Base-by-base conservation (phyloP, 2,797 vertebrate species). In the Chaenodraco wilsoni region DNA sequence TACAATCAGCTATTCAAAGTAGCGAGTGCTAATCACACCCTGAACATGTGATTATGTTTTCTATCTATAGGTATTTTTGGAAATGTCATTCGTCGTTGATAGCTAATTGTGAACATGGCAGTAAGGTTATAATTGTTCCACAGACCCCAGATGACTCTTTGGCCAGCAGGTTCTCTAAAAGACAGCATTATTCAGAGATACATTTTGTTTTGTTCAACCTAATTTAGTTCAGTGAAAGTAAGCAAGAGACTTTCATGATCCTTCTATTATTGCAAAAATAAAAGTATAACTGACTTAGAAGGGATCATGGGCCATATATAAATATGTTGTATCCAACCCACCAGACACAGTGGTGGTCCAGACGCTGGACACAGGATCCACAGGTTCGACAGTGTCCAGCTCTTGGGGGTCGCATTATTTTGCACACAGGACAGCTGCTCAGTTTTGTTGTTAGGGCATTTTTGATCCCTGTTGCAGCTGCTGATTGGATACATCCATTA, bases 401-500 rank as follows among this genome's bases (percentile, higher is more conserved):
- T 23, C 92, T 76, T 0, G 96, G 95, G 2, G 96, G 96, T 10
- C 94, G 94, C 59, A 91, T 82, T 84, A 96, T 88, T 82, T 93
- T 95, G 78, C 97, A 98, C 67, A 92, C 87, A 10, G 91, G 75
- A 77, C 96, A 96, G 75, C 78, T 88, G 84, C 69, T 76, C 85
- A 89, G 88, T 70, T 86, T 86, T 23, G 65, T 68, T 69, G 78
- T 58, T 46, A 74, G 31, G 6, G 55, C 9, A 15, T 68, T 58
- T 51, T 70, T 56, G 17, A 61, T 49, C 73, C 52, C 76, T 74
- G 85, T 69, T 57, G 86, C 43, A 0, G 1, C 0, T 2, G 75
- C 51, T 33, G 72, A 14, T 7, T 88, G 78, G 0, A 77, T 60
- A 41, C 72, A 74, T 73, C 87, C 94, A 1, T 84, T 85, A 8